A percentile compares a stretch with the other conserved stretches of the same genome.
phyloP scores from a whole-genome alignment of 2,113 vertebrate genomes.

The Istiophorus platypterus region DNA sequence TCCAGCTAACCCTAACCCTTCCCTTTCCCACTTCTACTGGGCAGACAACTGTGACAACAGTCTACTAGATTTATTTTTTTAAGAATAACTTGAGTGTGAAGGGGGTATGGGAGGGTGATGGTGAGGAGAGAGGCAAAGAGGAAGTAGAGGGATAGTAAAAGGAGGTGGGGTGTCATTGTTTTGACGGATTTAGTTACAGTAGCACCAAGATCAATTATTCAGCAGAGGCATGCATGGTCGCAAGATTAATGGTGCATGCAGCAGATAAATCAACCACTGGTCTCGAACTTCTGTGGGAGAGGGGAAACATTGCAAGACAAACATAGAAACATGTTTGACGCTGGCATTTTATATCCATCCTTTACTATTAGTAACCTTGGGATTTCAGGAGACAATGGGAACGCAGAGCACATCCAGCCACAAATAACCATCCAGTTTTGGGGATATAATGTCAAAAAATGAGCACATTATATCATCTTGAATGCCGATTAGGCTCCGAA shows the following conservation, averaged over 20 bases:
- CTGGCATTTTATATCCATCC: conserved; percentile 73
- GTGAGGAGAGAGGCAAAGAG: conserved; percentile 38
- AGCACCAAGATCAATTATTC: conserved; percentile 87
- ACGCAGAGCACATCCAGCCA: conserved; percentile 55
- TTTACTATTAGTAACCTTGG: conserved; percentile 81
- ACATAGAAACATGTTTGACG: conserved; percentile 73
- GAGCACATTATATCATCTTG: conserved; percentile 80
- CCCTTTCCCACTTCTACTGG: not conserved
- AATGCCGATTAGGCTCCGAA: conserved; percentile 78
- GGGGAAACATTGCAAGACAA: conserved; percentile 77
- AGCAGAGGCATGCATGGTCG: conserved; percentile 81
- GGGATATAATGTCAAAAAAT: conserved; percentile 74
- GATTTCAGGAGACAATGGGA: conserved; percentile 67
- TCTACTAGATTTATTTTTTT: conserved; percentile 20
- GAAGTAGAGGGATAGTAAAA: conserved; percentile 54
- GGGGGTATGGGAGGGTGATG: conserved; percentile 5
- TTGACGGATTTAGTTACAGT: conserved; percentile 87
- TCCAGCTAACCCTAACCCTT: conserved; percentile 14
- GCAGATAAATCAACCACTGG: conserved; percentile 83
- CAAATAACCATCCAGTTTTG: conserved; percentile 79
- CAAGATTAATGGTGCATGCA: conserved; percentile 85
- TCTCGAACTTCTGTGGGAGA: conserved; percentile 75
- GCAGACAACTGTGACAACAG: conserved; percentile 11
- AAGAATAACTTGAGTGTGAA: conserved; percentile 2
- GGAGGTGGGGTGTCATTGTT: conserved; percentile 78